Percentiles rank a stretch among this genome's conserved stretches.
These are phyloP conservation scores for Andricus curvator DNA, from an alignment of 2,888 invertebrate genomes.

Conservation along the genomic window DNA sequence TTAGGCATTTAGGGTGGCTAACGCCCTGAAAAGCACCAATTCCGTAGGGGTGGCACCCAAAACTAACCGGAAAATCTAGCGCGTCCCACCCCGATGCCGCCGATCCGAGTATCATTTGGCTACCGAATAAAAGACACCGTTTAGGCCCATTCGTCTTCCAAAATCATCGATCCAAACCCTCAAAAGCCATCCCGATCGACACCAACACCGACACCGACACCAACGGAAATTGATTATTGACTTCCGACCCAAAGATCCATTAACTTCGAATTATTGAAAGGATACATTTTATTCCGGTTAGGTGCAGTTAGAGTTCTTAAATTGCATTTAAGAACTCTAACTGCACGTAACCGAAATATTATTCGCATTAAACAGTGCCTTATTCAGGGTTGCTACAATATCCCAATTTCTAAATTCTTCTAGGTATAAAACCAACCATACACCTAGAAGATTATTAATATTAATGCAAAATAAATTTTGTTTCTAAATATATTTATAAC, in stretches of 20 bases:
- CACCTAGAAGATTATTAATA: too few relatives aligned
- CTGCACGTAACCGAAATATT: too few relatives aligned
- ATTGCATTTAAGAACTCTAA: too few relatives aligned
- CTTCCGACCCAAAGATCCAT: slow-evolving; percentile 27
- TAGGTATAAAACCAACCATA: too few relatives aligned
- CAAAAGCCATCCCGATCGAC: slow-evolving; percentile 21
- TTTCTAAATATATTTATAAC: too few relatives aligned
- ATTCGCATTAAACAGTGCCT: too few relatives aligned
- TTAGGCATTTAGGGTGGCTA: slow-evolving; percentile 57
- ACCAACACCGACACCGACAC: neutral
- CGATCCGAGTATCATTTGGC: slow-evolving; percentile 33
- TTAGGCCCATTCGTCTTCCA: slow-evolving; percentile 34
- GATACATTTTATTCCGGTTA: too few relatives aligned
- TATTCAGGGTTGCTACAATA: too few relatives aligned
- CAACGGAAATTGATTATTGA: slow-evolving; percentile 32
- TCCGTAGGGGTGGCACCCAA: slow-evolving; percentile 58
- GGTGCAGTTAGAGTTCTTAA: too few relatives aligned
- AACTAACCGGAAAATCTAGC: slow-evolving; percentile 62
- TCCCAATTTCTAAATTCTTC: too few relatives aligned
- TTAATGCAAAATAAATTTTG: too few relatives aligned
- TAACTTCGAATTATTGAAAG: slow-evolving; percentile 15
- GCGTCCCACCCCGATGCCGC: slow-evolving; percentile 43
- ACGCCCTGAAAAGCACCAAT: slow-evolving; percentile 56
- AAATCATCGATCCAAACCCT: slow-evolving; percentile 27
- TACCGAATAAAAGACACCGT: slow-evolving; percentile 34